These are phyloP conservation scores for Sylvilagus floridanus DNA, from an alignment of 2,797 vertebrate species.

Conservation along the genomic window DNA sequence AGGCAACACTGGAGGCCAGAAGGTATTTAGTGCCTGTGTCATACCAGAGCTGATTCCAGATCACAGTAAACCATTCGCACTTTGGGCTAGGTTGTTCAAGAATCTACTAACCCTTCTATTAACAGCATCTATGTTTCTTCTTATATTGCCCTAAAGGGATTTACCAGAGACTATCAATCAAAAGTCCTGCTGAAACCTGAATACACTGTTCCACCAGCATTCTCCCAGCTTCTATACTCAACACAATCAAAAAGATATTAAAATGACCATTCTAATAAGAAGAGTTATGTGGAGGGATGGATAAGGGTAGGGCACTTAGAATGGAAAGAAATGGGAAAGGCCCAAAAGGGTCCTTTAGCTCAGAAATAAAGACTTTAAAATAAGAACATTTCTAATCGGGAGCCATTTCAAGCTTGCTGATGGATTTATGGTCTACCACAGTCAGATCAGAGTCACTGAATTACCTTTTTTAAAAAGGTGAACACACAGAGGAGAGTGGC, in stretches of 20 bases:
- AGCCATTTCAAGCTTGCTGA: constrained; percentile 9
- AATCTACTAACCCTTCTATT: background rate
- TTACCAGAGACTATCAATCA: background rate
- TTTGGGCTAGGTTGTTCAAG: background rate
- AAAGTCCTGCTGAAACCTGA: background rate
- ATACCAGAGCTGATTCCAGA: background rate
- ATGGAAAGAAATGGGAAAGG: background rate
- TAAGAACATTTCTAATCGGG: constrained; percentile 11
- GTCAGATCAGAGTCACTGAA: background rate
- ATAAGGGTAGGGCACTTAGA: background rate
- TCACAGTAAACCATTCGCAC: background rate
- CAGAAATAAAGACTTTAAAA: constrained; percentile 18
- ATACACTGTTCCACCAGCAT: background rate
- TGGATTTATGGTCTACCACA: background rate
- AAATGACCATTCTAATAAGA: background rate
- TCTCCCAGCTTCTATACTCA: background rate
- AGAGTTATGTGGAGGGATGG: background rate
- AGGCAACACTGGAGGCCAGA: background rate
- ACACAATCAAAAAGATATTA: background rate
- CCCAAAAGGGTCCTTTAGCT: background rate
- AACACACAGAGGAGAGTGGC: constrained; percentile 16
- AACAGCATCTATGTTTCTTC: background rate
- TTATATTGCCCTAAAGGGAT: background rate
- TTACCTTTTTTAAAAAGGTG: constrained; percentile 7
- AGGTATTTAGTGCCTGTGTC: background rate